phyloP scores from a whole-genome alignment of 2,113 vertebrate genomes.

The Clupea harengus region DNA sequence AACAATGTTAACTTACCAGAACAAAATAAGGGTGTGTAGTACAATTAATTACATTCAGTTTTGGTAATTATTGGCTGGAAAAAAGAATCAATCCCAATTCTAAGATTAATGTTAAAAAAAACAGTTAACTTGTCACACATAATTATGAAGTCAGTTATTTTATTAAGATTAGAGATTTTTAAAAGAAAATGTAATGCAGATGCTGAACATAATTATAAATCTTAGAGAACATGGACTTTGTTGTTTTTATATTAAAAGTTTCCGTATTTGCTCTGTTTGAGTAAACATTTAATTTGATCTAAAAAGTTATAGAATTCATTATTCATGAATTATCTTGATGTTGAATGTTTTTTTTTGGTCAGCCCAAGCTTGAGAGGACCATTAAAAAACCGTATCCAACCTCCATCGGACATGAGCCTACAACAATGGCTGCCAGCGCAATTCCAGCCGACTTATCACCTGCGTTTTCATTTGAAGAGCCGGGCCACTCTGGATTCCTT shows the following conservation, averaged over 20 bases:
- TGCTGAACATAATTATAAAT: not conserved
- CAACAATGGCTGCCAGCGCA: not conserved
- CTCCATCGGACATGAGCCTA: not conserved
- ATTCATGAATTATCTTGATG: not conserved
- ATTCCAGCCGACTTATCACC: not conserved
- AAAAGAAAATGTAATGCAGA: not conserved
- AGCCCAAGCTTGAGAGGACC: not conserved
- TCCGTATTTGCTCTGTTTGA: not conserved
- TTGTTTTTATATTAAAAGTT: not conserved
- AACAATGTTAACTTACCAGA: not conserved
- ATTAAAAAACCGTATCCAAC: not conserved
- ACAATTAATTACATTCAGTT: not conserved
- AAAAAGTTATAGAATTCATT: not conserved
- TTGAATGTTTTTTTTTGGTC: not conserved
- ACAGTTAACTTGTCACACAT: not conserved
- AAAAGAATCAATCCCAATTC: not conserved
- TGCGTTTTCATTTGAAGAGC: not conserved
- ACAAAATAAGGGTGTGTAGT: not conserved
- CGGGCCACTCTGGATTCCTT: not conserved
- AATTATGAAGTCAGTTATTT: not conserved
- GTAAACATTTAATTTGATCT: not conserved
- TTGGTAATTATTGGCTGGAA: not conserved
- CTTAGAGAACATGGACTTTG: not conserved
- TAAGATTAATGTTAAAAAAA: not conserved
- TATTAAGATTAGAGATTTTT: not conserved